phyloP scores from a whole-genome alignment of 2,888 invertebrate genomes.

The Lithophane leautieri region DNA sequence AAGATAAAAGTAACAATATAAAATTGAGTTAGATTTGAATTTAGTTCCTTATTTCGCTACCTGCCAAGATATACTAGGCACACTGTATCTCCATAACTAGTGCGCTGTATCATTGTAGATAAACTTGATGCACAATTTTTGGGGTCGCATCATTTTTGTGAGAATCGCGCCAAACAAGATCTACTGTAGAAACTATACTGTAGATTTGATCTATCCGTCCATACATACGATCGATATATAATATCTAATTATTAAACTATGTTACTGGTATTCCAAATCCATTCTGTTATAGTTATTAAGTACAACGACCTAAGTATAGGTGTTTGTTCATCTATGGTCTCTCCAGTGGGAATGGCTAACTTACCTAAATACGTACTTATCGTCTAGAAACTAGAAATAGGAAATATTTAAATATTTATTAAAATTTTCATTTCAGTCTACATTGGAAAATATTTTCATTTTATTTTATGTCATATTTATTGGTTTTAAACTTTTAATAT shows the following conservation, averaged over 20 bases:
- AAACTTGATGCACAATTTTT: conserved; percentile 63
- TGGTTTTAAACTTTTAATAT: conserved; percentile 37
- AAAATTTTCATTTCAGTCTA: conserved; percentile 30
- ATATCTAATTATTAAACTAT: conserved; percentile 53
- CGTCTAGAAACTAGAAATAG: conserved; percentile 39
- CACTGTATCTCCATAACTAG: conserved; percentile 58
- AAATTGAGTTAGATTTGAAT: conserved; percentile 19
- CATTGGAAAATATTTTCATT: conserved; percentile 23
- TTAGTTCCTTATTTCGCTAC: conserved; percentile 24
- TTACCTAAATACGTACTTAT: conserved; percentile 44
- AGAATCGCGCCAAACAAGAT: conserved; percentile 34
- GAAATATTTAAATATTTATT: conserved; percentile 50
- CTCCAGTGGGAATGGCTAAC: conserved; percentile 40
- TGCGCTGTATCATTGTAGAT: conserved; percentile 58
- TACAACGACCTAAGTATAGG: conserved; percentile 63
- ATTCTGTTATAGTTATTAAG: conserved; percentile 63
- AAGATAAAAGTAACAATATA: conserved; percentile 8
- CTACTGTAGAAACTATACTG: conserved; percentile 35
- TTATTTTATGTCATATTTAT: conserved; percentile 47
- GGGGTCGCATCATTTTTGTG: conserved; percentile 29
- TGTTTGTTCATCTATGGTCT: conserved; percentile 44
- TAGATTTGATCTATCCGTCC: conserved; percentile 72
- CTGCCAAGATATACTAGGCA: conserved; percentile 1
- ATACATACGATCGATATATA: conserved; percentile 55
- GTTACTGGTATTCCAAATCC: conserved; percentile 65